Base-by-base conservation (phyloP, 2,113 vertebrate genomes). In the Scatophagus argus region DNA sequence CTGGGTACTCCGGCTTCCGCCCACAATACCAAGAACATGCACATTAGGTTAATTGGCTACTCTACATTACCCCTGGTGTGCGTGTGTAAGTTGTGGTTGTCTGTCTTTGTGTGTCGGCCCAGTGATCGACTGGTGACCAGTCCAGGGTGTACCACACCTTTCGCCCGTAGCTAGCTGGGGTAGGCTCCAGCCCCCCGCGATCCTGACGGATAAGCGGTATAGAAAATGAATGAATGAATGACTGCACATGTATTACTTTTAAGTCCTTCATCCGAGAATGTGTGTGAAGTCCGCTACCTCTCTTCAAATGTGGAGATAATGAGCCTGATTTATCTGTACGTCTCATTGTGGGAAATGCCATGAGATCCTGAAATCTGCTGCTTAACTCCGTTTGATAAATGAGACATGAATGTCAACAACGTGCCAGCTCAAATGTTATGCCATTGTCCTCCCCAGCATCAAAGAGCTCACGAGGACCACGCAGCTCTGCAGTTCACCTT, bases 401-500 rank as follows among this genome's bases (percentile, higher is more conserved):
- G 44, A 75, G 64, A 79, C 62, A 51, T 77, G 12, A 76, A 88
- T 84, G 59, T 62, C 49, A 84, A 39, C 73, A 69, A 19, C 25
- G 11, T 69, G 52, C n/a, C 63, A 27, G 27, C 60, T 65, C 34
- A 62, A 70, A 75, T 81, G 32, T 61, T 46, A 23, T 75, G 44
- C 65, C 43, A 47, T 43, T 72, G 38, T 71, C 47, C 25, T 19
- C 61, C 79, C 4, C 85, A 99, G 98, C 97, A 99, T 88, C 97
- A 99, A 84, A 94, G 96, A 82, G 98, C 96, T 2, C 97, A 98
- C 0, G 96, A 97, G 87, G 98, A 99, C 84, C 96, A 93, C 0
- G 91, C 95, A 7, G 98, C 97, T 41, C 92, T 98, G 59, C 95
- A 94, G 70, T 98, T 96, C 88, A 97, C 94, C 87, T 99, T 99